A percentile compares a stretch with the other conserved stretches of the same genome.
These are phyloP conservation scores for Parelbella ahira DNA, from an alignment of 2,888 invertebrate species.

Conservation along the genomic window DNA sequence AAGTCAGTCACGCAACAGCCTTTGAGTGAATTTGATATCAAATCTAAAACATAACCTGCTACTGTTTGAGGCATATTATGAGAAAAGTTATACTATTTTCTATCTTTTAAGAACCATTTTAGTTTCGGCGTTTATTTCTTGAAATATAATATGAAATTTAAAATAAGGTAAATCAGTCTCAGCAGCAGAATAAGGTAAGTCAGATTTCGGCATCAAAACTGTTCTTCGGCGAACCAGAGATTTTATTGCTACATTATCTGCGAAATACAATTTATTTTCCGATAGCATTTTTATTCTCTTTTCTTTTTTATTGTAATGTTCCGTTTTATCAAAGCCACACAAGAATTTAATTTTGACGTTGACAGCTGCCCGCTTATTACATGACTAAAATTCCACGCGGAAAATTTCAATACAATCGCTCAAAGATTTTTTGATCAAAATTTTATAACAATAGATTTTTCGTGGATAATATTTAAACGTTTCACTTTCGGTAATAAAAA, in stretches of 20 bases:
- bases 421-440: conserved; percentile 29
- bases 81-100: no score
- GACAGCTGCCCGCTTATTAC: conserved; percentile 44
- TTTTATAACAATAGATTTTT: conserved; percentile 23
- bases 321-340: conserved; percentile 33
- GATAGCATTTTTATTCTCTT: conserved; percentile 1
- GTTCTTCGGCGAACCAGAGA: no score
- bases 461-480: neutral
- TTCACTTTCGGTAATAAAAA: neutral
- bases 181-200: no score
- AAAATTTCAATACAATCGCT: conserved; percentile 45
- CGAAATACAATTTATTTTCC: conserved; percentile 18
- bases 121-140: no score
- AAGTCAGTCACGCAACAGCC: no score
- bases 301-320: conserved; percentile 19
- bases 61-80: no score
- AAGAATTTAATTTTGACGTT: conserved; percentile 46
- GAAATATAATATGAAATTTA: no score
- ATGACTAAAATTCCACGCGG: conserved; percentile 41
- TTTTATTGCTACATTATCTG: conserved; percentile 24
- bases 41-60: no score
- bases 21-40: no score
- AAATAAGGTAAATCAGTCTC: no score
- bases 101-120: no score
- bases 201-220: no score